These are phyloP conservation scores for Astropecten irregularis DNA, from an alignment of 53 echinoderm and acorn worm genomes.

Conservation along the genomic window DNA sequence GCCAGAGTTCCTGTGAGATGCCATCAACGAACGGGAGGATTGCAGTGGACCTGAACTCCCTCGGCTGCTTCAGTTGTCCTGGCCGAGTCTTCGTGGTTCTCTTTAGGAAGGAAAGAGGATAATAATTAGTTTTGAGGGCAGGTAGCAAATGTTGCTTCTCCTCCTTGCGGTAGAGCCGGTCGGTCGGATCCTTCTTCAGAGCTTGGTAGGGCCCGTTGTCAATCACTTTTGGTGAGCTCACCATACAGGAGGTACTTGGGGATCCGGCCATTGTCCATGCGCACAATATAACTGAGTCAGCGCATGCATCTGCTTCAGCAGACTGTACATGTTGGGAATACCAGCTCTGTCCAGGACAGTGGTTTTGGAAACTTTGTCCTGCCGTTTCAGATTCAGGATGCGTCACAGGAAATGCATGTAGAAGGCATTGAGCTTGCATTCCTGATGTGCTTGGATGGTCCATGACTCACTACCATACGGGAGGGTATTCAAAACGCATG, in stretches of 20 bases:
- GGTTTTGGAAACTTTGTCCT: constrained; percentile 59
- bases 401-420: not conserved
- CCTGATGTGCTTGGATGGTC: not conserved
- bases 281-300: constrained; percentile 56
- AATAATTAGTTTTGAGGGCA: no score
- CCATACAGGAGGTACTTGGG: constrained; percentile 65
- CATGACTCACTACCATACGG: not conserved
- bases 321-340: constrained; percentile 12
- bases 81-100: no score
- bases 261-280: constrained; percentile 62
- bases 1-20: not conserved
- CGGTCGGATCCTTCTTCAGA: no score
- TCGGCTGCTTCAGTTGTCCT: no score
- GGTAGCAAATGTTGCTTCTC: no score
- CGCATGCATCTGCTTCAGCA: constrained; percentile 26
- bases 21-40: no score
- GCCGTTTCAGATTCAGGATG: constrained; percentile 16
- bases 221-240: constrained; percentile 33
- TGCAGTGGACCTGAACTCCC: no score
- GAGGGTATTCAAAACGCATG: no score
- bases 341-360: no score
- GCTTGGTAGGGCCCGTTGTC: constrained; percentile 33
- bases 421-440: no score
- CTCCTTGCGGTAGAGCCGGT: no score
- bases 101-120: no score